A percentile compares a stretch with the other conserved stretches of the same genome.
Evolutionary conservation across 2,797 vertebrate genomes (phyloP).

Genomic region (Ctenopoma kingsleyae): DNA sequence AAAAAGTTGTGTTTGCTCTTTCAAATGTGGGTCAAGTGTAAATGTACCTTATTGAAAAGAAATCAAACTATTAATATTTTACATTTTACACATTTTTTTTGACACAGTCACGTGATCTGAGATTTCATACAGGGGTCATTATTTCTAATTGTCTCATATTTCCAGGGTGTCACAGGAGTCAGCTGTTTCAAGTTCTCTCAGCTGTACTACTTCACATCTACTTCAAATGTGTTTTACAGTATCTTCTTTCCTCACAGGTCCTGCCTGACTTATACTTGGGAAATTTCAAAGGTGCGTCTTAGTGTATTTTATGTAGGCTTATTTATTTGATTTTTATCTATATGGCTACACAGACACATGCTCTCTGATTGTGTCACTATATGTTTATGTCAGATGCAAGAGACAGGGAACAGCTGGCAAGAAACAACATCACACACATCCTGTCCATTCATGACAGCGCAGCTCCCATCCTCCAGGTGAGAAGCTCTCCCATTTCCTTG

Average conservation of each 20-base stretch:
- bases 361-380: background rate
- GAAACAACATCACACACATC: conserved; percentile 95
- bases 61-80: background rate
- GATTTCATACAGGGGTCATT: background rate
- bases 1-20: background rate
- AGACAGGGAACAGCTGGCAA: conserved; percentile 90
- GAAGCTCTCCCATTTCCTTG: conserved; percentile 5
- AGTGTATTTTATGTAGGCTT: background rate
- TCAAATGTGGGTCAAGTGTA: too few species aligned
- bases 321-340: background rate
- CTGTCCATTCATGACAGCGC: conserved; percentile 93
- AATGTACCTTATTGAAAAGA: background rate
- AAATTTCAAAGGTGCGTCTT: conserved; percentile 92
- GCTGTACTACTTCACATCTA: conserved; percentile 6
- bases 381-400: conserved; percentile 87
- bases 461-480: conserved; percentile 92
- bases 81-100: background rate
- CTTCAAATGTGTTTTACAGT: background rate
- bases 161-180: conserved; percentile 13
- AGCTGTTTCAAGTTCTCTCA: conserved; percentile 22
- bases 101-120: background rate
- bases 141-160: conserved; percentile 17
- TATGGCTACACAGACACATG: background rate
- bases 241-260: conserved; percentile 81
- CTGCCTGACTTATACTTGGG: conserved; percentile 95